Base-by-base conservation (phyloP, 2,888 invertebrate species). In the Neoaliturus tenellus region DNA sequence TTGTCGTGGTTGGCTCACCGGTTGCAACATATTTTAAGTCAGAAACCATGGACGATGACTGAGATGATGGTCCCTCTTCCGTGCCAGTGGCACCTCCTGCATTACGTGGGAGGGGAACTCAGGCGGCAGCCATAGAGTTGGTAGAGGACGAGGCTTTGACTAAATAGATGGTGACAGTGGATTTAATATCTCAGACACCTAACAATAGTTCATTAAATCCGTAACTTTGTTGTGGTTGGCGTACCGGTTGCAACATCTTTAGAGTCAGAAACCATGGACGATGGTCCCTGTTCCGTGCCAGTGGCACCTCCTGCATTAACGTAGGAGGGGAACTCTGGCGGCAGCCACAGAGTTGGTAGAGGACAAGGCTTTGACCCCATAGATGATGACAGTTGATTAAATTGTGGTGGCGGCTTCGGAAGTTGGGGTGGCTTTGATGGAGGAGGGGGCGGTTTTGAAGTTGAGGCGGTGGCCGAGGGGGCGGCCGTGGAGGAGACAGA, bases 41-140 rank as follows among this genome's bases (percentile, higher is more conserved):
- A n/a, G n/a, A n/a, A n/a, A n/a, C n/a, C n/a, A 92, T 93, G 92
- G 92, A 92, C 89, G 93, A 93, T 86, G 92, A 93, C 84, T 93
- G 93, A 93, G 93, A 93, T 91, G 92, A 92, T 89, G 80, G 58
- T 12, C 39, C 62, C 4, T 33, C 80, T 35, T 23, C 17, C 1
- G 17, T 55, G 35, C 25, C 44, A 35, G 10, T 10, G 17, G 25
- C 69, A 28, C 20, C 69, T 35, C 67, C 67, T 8, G 39, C 39
- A 4, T 69, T 39, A n/a, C 39, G 4, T 69, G 20, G 20, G 39
- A 69, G n/a, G n/a, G n/a, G n/a, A n/a, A 5, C 31, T 20, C 17
- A 35, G 80, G 58, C 23, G 41, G 20, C 6, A 31, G 55, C 17
- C 17, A n/a, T 17, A 41, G 20, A 33, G 39, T 58, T 1, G 84